Base-by-base conservation (phyloP, 1,140 invertebrate genomes). In the Metaphire vulgaris region DNA sequence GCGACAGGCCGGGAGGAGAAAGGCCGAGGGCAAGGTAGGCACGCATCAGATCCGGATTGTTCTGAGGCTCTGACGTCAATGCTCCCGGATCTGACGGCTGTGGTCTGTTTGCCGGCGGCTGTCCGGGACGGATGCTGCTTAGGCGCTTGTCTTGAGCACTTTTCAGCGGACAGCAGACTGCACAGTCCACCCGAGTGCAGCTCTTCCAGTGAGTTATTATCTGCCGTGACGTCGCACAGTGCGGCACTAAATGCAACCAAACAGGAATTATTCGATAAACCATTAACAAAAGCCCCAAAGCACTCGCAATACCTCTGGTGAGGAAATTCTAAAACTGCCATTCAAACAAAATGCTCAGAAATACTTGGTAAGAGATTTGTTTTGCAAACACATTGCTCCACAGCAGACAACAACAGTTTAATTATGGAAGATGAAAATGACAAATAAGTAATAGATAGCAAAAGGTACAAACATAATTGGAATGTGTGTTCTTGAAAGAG, bases 181-280 rank as follows among this genome's bases (percentile, higher is more conserved):
- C 95, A 89, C 98, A 99, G 87, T 98, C 96, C 80, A 89, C 90
- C 77, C 95, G 90, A 26, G 90, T 91, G 87, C 98, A 99, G 83
- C 98, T 95, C 87, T 98, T 99, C 96, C 98, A 99, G 86, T 99
- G 98, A 79, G 93, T 92, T 76, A 99, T 97, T 56, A 99, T 99
- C 88, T 99, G 97, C 77, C 96, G 88, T 0, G 96, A 99, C 29
- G 97, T 98, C 74, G 96, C 96, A 88, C 98, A 99, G 83, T 99
- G 97, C 31, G 96, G 91, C 76, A 96, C 92, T 29, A 89, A 69
- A 69, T 12, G 2, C 26, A 6, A 69, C 6, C n/a, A n/a, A n/a
- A 65, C 64, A 65, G 15, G 64, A 65, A 15, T 65, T 15, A 65
- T 15, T n/a, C 15, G n/a, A n/a, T 15, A 15, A 65, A 65, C n/a